These are phyloP conservation scores for Apamea monoglypha DNA, from an alignment of 2,888 invertebrate genomes.

Conservation along the genomic window DNA sequence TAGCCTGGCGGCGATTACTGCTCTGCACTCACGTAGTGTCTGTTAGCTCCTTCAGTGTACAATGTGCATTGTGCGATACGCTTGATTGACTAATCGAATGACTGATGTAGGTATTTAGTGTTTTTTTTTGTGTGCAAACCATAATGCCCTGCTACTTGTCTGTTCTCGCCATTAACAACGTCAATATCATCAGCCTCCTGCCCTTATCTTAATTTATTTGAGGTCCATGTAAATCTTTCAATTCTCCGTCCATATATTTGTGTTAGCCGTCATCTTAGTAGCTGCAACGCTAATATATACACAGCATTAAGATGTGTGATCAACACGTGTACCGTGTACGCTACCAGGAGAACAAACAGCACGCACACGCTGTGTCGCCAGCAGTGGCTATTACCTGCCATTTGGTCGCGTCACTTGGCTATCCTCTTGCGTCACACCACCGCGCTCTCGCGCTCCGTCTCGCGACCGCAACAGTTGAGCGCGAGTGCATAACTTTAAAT, in stretches of 20 bases:
- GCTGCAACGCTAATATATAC: background rate
- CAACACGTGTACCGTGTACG: background rate
- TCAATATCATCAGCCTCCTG: background rate
- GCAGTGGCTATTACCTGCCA: slow-evolving; percentile 13
- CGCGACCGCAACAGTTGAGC: slow-evolving; percentile 56
- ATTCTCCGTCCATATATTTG: background rate
- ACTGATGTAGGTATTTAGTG: too few species aligned
- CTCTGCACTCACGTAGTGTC: background rate
- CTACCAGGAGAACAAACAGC: background rate
- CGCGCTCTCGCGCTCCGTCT: slow-evolving; percentile 6
- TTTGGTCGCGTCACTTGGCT: slow-evolving; percentile 9
- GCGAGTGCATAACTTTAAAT: slow-evolving; percentile 70
- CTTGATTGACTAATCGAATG: slow-evolving; percentile 5
- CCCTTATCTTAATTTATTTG: background rate
- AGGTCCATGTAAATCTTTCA: background rate
- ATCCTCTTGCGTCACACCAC: slow-evolving; percentile 12
- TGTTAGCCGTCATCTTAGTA: background rate
- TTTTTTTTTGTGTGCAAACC: background rate
- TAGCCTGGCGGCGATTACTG: slow-evolving; percentile 2
- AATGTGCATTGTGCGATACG: background rate
- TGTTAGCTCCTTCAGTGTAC: background rate
- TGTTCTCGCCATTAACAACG: too few species aligned
- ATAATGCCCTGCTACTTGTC: background rate
- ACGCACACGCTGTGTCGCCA: too few species aligned
- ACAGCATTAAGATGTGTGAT: background rate